Evolutionary conservation across 2,888 invertebrate genomes (phyloP).

Genomic region (Meloe dianella): DNA sequence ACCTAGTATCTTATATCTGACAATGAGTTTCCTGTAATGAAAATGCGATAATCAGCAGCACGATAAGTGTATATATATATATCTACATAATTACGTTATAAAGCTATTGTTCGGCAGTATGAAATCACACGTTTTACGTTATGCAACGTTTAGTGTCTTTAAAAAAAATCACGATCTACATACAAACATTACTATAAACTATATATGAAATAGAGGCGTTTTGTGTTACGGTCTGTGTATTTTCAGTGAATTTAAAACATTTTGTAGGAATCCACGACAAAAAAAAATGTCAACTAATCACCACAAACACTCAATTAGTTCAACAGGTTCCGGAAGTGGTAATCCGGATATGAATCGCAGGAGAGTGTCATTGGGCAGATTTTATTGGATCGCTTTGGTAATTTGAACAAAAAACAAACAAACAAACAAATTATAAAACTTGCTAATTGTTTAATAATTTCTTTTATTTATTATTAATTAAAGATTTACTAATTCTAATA

Average conservation of each 20-base stretch:
- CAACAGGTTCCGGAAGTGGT: constrained; percentile 27
- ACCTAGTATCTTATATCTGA: constrained; percentile 17
- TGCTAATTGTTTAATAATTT: neutral
- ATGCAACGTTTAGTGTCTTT: constrained; percentile 39
- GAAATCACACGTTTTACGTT: constrained; percentile 39
- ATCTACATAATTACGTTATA: constrained; percentile 35
- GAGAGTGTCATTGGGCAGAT: constrained; percentile 51
- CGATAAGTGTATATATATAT: constrained; percentile 25
- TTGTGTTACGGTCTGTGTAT: neutral
- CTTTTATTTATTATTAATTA: constrained; percentile 18
- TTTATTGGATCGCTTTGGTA: constrained; percentile 46
- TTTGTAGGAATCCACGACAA: no score
- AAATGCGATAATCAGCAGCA: constrained; percentile 39
- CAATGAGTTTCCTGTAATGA: constrained; percentile 40
- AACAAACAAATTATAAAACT: no score
- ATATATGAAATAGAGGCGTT: neutral
- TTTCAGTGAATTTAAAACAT: neutral
- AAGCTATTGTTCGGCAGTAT: constrained; percentile 40
- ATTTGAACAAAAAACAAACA: neutral
- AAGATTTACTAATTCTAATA: constrained; percentile 14
- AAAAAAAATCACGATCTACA: constrained; percentile 10
- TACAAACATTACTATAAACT: neutral
- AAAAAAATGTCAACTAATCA: constrained; percentile 23
- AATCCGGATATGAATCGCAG: constrained; percentile 41
- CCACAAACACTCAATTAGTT: constrained; percentile 23